Conservation (phyloP, 2,797 vertebrate species). For the Chanos chanos region DNA sequence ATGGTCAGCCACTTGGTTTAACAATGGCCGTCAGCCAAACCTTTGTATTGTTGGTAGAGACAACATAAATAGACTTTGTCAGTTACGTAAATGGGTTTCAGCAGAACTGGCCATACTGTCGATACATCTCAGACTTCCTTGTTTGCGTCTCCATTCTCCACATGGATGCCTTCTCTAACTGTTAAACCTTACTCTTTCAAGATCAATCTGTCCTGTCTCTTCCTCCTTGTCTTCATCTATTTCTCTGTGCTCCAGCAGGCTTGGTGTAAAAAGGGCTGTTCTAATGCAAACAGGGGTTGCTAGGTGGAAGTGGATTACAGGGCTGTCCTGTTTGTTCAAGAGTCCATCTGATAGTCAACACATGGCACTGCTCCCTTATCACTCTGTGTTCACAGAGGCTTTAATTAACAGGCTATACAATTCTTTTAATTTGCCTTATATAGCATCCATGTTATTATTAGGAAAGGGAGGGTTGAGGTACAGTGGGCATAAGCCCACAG, state of each 20-base stretch:
- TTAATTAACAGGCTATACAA: not conserved
- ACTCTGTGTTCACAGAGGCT: not conserved
- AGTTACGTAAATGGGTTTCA: not conserved
- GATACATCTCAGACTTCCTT: no score
- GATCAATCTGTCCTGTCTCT: not conserved
- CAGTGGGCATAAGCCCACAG: no score
- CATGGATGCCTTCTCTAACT: not conserved
- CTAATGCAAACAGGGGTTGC: conserved; percentile 70
- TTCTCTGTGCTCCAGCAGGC: conserved; percentile 17
- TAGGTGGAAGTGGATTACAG: conserved; percentile 62
- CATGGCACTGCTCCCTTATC: conserved; percentile 31
- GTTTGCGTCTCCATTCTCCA: not conserved
- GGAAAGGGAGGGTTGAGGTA: no score
- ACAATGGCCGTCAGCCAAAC: not conserved
- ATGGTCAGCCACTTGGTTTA: not conserved
- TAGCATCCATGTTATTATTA: no score
- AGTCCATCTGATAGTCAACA: conserved; percentile 31
- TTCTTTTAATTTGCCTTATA: not conserved
- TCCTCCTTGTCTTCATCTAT: conserved; percentile 5
- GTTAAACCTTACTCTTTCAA: not conserved
- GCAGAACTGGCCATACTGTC: not conserved
- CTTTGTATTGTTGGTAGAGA: not conserved
- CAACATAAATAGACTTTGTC: not conserved
- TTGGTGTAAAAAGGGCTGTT: conserved; percentile 11
- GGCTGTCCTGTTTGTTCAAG: conserved; percentile 61